phyloP scores from a whole-genome alignment of 2,113 vertebrate genomes.

The Gasterosteus nipponicus region DNA sequence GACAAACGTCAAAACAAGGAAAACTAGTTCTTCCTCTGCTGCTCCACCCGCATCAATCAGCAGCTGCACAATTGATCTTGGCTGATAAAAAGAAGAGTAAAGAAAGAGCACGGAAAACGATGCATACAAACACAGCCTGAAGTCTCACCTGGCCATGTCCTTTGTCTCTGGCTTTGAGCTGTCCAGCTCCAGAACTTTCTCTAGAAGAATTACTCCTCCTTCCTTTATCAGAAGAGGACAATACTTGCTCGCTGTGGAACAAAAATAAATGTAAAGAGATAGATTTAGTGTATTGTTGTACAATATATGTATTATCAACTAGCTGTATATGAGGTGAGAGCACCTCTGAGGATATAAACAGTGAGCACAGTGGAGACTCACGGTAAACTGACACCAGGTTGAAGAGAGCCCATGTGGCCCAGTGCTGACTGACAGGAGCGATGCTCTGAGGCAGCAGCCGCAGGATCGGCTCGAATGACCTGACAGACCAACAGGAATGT shows the following conservation, averaged over 20 bases:
- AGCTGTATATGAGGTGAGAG: neutral
- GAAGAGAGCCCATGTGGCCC: slow-evolving; percentile 98
- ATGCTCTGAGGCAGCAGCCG: slow-evolving; percentile 95
- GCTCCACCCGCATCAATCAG: neutral
- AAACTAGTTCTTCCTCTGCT: neutral
- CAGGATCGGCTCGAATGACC: slow-evolving; percentile 98
- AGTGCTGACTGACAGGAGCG: slow-evolving; percentile 96
- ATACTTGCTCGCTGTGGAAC: slow-evolving; percentile 90
- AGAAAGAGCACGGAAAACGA: neutral
- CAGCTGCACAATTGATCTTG: neutral
- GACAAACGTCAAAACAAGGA: neutral
- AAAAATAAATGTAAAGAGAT: slow-evolving; percentile 2
- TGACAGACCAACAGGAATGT: slow-evolving; percentile 57
- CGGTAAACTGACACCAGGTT: slow-evolving; percentile 98
- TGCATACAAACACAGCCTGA: neutral
- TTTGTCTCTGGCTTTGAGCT: slow-evolving; percentile 92
- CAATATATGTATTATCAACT: neutral
- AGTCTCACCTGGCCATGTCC: slow-evolving; percentile 92
- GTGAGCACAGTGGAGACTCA: slow-evolving; percentile 80
- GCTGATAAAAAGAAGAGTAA: neutral
- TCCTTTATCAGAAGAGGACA: slow-evolving; percentile 96
- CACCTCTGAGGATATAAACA: neutral
- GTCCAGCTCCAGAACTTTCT: slow-evolving; percentile 88
- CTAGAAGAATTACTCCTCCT: slow-evolving; percentile 89
- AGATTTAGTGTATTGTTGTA: neutral